Conservation (phyloP, 2,888 invertebrate species). For the Leptinotarsa rubiginosa region DNA sequence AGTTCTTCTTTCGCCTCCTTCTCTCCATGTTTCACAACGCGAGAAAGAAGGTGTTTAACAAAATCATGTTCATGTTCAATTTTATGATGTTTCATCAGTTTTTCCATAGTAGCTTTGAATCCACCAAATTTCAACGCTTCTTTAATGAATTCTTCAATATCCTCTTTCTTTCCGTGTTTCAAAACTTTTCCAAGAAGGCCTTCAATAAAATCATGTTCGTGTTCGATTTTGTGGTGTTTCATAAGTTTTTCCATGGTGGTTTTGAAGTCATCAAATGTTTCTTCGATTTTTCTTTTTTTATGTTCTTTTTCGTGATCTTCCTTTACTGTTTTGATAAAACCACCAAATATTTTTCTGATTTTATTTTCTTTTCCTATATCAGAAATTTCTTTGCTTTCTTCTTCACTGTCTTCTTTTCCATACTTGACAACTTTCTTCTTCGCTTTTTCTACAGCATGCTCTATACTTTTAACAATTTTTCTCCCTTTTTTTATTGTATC, state of each 20-base stretch:
- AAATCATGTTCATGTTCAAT: neutral
- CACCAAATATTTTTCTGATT: neutral
- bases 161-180: neutral
- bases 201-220: neutral
- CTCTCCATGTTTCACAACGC: neutral
- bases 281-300: neutral
- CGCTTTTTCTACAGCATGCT: neutral
- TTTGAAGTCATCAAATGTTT: neutral
- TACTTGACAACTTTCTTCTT: neutral
- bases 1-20: neutral
- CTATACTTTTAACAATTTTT: neutral
- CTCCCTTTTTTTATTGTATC: neutral
- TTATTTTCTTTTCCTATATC: neutral
- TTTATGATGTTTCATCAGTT: slow-evolving; percentile 1
- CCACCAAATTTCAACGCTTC: neutral
- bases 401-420: neutral
- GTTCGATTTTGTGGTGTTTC: neutral
- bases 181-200: neutral
- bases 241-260: neutral
- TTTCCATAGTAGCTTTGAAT: neutral
- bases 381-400: neutral
- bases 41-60: neutral
- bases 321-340: neutral
- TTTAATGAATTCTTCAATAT: neutral
- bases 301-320: neutral